Percentiles rank a stretch among this genome's conserved stretches.
phyloP scores from a whole-genome alignment of 64 coral and sea anemone species.

The Dendrophyllia cribrosa region DNA sequence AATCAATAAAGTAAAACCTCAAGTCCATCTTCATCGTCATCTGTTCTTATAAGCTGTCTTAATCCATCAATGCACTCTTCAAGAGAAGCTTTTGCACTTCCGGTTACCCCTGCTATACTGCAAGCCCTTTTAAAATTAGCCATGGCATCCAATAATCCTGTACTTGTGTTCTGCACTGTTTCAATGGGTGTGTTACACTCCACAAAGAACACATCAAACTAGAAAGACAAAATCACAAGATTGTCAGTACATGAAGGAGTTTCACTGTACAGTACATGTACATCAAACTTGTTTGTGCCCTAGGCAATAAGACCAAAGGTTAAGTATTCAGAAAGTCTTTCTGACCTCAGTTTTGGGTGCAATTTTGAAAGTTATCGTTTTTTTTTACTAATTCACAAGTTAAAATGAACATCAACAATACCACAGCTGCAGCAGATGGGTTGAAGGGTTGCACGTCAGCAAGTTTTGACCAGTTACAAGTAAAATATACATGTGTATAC shows the following conservation, averaged over 20 bases:
- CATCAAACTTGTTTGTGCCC: too few relatives aligned
- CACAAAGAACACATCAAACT: slow-evolving; percentile 96
- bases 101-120: slow-evolving; percentile 79
- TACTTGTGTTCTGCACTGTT: slow-evolving; percentile 70
- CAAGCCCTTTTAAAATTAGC: slow-evolving; percentile 91
- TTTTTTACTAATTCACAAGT: too few relatives aligned
- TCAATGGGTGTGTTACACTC: slow-evolving; percentile 87
- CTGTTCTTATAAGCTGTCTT: slow-evolving; percentile 93
- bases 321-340: too few relatives aligned
- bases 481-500: too few relatives aligned
- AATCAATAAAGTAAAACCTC: slow-evolving; percentile 33
- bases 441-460: too few relatives aligned
- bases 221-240: slow-evolving; percentile 25
- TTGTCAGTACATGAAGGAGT: not conserved
- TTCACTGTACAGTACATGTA: not conserved
- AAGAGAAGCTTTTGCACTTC: slow-evolving; percentile 73
- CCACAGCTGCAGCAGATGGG: too few relatives aligned
- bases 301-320: too few relatives aligned
- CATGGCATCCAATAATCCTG: slow-evolving; percentile 62
- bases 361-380: too few relatives aligned
- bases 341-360: too few relatives aligned
- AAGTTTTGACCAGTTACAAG: too few relatives aligned
- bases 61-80: slow-evolving; percentile 95
- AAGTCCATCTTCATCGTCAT: slow-evolving; percentile 87
- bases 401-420: too few relatives aligned